phyloP scores from a whole-genome alignment of 30 jellyfish, hydroid and myxozoan species.

The Aurelia sp. region DNA sequence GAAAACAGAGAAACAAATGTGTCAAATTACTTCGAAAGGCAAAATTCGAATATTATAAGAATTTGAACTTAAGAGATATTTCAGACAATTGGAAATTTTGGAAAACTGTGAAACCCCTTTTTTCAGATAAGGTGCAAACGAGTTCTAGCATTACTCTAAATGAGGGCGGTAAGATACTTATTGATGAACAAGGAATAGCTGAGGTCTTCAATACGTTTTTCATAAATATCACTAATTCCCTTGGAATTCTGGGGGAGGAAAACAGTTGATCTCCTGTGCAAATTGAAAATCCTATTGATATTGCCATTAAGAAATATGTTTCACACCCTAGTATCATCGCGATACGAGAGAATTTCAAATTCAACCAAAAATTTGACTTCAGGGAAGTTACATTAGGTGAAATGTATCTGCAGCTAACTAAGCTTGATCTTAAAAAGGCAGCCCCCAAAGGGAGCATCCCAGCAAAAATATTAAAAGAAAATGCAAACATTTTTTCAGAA shows the following conservation, averaged over 20 bases:
- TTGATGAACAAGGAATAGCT: constrained; percentile 3
- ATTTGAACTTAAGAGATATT: constrained; percentile 1
- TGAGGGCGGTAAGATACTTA: background rate
- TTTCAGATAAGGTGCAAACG: constrained; percentile 20
- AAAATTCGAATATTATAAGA: constrained; percentile 8
- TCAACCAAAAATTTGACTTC: background rate
- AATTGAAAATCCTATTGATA: constrained; percentile 4
- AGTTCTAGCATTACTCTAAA: constrained; percentile 6
- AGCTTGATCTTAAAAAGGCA: constrained; percentile 26
- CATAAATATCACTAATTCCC: constrained; percentile 18
- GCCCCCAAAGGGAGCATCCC: constrained; percentile 29
- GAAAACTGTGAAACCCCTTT: constrained; percentile 48
- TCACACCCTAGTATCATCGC: background rate
- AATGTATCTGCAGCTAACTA: background rate
- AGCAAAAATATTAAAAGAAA: constrained; percentile 21
- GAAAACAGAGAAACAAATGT: constrained; percentile 22
- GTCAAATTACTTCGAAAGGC: constrained; percentile 23
- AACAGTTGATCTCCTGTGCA: background rate
- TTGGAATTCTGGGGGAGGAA: background rate
- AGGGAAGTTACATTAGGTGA: constrained; percentile 23
- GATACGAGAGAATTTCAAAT: background rate
- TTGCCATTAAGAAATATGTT: background rate
- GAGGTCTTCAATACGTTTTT: constrained; percentile 18
- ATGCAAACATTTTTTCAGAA: background rate
- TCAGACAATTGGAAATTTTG: constrained; percentile 34